Evolutionary conservation across 1,140 invertebrate genomes (phyloP).

Genomic region (Dendroctonus ponderosae): DNA sequence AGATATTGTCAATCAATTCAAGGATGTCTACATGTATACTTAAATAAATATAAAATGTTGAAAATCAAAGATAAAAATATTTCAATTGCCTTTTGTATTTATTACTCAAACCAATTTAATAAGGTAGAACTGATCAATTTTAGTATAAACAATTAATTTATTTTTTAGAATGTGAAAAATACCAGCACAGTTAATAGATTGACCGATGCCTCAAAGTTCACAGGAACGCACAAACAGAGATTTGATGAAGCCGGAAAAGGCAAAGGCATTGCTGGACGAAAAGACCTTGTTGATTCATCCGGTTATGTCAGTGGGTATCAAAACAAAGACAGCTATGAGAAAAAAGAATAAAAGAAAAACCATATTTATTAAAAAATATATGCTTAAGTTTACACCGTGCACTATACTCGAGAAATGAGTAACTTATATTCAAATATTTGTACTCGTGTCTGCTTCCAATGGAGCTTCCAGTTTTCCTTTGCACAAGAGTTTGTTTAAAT

Average conservation of each 20-base stretch:
- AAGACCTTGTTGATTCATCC: slow-evolving; percentile 72
- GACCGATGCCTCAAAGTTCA: slow-evolving; percentile 88
- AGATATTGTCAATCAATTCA: too few species aligned
- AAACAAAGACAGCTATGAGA: slow-evolving; percentile 65
- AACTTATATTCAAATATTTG: too few species aligned
- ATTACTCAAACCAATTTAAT: not conserved
- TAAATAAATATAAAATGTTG: too few species aligned
- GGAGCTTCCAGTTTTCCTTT: too few species aligned
- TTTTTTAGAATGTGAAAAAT: slow-evolving; percentile 49
- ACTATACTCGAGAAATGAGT: too few species aligned
- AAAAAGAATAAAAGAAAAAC: slow-evolving; percentile 27
- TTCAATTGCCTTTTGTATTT: too few species aligned
- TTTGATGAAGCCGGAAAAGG: slow-evolving; percentile 85
- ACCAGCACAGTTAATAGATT: slow-evolving; percentile 79
- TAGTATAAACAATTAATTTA: not conserved
- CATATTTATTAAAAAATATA: too few species aligned
- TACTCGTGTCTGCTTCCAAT: too few species aligned
- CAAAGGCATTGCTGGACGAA: slow-evolving; percentile 83
- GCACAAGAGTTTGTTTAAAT: too few species aligned
- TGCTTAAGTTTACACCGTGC: too few species aligned
- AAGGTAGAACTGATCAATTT: not conserved
- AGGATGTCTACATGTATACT: too few species aligned
- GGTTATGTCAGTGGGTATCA: slow-evolving; percentile 90
- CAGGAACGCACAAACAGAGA: slow-evolving; percentile 85
- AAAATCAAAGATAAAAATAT: too few species aligned